phyloP scores from a whole-genome alignment of 2,888 invertebrate genomes.

The Xanthorhoe spadicearia region DNA sequence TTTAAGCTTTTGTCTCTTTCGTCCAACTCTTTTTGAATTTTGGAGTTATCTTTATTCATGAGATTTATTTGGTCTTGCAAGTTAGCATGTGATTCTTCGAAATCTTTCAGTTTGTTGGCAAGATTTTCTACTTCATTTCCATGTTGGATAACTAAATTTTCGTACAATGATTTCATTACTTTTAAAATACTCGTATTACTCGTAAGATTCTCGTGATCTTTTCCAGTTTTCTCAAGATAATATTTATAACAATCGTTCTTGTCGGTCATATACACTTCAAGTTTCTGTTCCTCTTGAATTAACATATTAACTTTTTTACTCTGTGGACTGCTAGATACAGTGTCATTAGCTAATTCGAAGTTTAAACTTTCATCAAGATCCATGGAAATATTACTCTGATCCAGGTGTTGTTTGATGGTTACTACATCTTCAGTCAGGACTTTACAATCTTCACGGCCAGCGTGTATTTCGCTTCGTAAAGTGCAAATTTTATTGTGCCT shows the following conservation, averaged over 20 bases:
- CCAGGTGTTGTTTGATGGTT: constrained; percentile 75
- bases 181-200: constrained; percentile 66
- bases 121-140: constrained; percentile 71
- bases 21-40: constrained; percentile 54
- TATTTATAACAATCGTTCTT: constrained; percentile 69
- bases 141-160: constrained; percentile 62
- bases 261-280: constrained; percentile 63
- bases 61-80: constrained; percentile 55
- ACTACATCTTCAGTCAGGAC: constrained; percentile 74
- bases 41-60: constrained; percentile 50
- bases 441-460: constrained; percentile 74
- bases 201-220: constrained; percentile 53
- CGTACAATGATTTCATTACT: constrained; percentile 70
- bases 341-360: constrained; percentile 53
- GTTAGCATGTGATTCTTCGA: constrained; percentile 58
- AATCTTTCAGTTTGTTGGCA: constrained; percentile 66
- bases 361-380: constrained; percentile 72
- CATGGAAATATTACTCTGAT: constrained; percentile 67
- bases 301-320: constrained; percentile 52
- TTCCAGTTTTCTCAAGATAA: constrained; percentile 63
- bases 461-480: constrained; percentile 72
- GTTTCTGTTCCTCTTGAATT: constrained; percentile 57
- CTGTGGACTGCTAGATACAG: constrained; percentile 44
- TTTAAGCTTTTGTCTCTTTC: constrained; percentile 55
- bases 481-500: constrained; percentile 73